phyloP scores from a whole-genome alignment of 1,140 invertebrate species.

The Neotoxoptera formosana region DNA sequence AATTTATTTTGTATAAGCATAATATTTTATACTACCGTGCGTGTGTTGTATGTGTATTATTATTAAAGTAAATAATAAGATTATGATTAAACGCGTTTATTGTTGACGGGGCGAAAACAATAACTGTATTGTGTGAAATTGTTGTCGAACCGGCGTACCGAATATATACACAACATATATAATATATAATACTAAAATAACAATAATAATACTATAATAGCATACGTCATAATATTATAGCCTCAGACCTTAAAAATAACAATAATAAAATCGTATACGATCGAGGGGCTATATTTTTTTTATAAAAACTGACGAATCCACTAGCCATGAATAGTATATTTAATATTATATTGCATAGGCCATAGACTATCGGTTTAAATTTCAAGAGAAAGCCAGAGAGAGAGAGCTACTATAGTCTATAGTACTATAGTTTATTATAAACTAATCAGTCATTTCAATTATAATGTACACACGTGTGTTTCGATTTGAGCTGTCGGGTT shows the following conservation, averaged over 20 bases:
- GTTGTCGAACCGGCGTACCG: neutral
- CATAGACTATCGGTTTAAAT: neutral
- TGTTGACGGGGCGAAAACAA: neutral
- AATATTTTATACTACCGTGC: neutral
- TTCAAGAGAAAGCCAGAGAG: conserved; percentile 36
- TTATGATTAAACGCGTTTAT: neutral
- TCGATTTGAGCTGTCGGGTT: neutral
- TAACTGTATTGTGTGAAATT: neutral
- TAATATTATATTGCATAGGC: neutral
- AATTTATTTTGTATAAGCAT: conserved; percentile 6
- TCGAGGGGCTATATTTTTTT: neutral
- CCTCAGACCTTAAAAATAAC: neutral
- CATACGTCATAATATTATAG: neutral
- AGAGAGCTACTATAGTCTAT: neutral
- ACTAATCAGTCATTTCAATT: conserved; percentile 15
- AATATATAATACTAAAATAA: too few species aligned
- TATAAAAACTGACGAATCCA: neutral
- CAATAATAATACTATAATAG: neutral
- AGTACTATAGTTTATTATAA: neutral
- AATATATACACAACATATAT: neutral
- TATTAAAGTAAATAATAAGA: conserved; percentile 1
- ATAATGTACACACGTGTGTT: neutral
- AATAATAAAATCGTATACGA: neutral
- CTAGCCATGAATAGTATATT: neutral
- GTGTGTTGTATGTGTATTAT: neutral